phyloP scores from a whole-genome alignment of 2,888 invertebrate genomes.

The Polydrusus pterygomalis region DNA sequence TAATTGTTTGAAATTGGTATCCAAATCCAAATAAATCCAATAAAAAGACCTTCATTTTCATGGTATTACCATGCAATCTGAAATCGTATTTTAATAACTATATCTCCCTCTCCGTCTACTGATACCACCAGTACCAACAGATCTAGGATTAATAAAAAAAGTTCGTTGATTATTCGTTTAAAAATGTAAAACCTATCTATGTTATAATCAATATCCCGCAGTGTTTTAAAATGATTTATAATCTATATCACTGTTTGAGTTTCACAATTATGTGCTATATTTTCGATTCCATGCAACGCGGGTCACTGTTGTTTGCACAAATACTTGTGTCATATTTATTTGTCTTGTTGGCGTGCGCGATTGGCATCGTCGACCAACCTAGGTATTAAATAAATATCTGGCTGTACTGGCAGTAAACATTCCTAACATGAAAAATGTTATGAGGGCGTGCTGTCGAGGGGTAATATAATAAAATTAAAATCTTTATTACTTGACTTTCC shows the following conservation, averaged over 20 bases:
- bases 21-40: too few relatives aligned
- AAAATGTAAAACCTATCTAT: not conserved
- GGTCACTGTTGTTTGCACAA: slow-evolving; percentile 50
- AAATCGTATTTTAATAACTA: too few relatives aligned
- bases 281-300: slow-evolving; percentile 27
- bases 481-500: slow-evolving; percentile 12
- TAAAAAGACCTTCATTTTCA: too few relatives aligned
- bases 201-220: not conserved
- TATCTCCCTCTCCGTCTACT: too few relatives aligned
- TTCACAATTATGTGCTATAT: slow-evolving; percentile 49
- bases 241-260: slow-evolving; percentile 44
- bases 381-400: slow-evolving; percentile 50
- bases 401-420: slow-evolving; percentile 29
- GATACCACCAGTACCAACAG: too few relatives aligned
- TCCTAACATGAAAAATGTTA: slow-evolving; percentile 31
- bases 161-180: too few relatives aligned
- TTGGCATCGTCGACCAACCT: slow-evolving; percentile 48
- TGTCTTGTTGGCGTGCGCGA: slow-evolving; percentile 49
- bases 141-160: too few relatives aligned
- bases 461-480: slow-evolving; percentile 4
- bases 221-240: slow-evolving; percentile 38
- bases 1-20: too few relatives aligned
- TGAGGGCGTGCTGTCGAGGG: slow-evolving; percentile 15
- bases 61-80: too few relatives aligned
- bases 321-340: slow-evolving; percentile 45